Evolutionary conservation across 1,140 invertebrate species (phyloP), one percentile per base, ranked within the genome.

Genomic region (Drosophila arawakana): DNA sequence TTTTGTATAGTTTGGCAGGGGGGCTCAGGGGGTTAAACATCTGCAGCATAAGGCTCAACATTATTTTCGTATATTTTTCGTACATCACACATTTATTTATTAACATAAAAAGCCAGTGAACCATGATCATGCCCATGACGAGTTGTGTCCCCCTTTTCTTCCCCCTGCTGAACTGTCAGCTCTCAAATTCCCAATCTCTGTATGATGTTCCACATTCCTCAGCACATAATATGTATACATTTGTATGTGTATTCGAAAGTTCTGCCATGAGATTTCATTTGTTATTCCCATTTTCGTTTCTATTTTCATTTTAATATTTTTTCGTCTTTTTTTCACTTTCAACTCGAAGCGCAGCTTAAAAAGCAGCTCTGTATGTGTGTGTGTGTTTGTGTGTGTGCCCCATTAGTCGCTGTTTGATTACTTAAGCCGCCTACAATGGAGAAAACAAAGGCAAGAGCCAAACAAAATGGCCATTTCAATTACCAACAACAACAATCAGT

Each of bases 81-180:
- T 44, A 44, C 37, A 52, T 41, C 60, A 44, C 63, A 76, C 68
- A 78, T 85, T 80, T 85, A 80, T 86, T 88, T 86, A 88, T 86
- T 86, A 86, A 89, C 83, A 88, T 88, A 88, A 88, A 88, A 89
- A 88, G 62, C 77, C 83, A 88, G 83, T 88, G 83, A 88, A 80
- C 80, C 83, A 88, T 88, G 80, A 47, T 52, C 76, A 34, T 76
- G 47, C 47, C 63, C 79, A 55, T 44, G 49, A 52, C 49, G 41
- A 43, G 15, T 13, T 50, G 39, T 43, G 18, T 15, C 21, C 18
- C 44, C 41, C 10, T 13, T 11, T 13, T 8, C 7, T 8, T 25
- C 7, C 21, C 47, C 21, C n/a, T 13, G 8, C 54, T 57, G 4
- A 4, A 10, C 8, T 57, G 35, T 58, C 65, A 39, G 62, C 41